Conservation (phyloP, 1,140 invertebrate species). For the Cydia pomonella region DNA sequence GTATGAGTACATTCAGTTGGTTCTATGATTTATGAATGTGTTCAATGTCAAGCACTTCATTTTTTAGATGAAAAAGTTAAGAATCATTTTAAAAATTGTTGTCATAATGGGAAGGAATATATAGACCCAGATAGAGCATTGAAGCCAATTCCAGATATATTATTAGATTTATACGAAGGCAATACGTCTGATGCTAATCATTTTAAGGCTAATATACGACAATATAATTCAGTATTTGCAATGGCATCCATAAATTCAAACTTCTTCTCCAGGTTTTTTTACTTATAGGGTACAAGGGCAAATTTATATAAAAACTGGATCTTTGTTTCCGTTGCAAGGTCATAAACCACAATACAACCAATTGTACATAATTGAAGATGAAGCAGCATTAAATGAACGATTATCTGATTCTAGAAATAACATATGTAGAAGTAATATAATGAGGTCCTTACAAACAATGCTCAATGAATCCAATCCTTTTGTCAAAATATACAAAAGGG, state of each 20-base stretch:
- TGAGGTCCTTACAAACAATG: slow-evolving; percentile 46
- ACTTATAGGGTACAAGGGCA: slow-evolving; percentile 48
- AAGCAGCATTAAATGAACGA: slow-evolving; percentile 45
- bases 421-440: slow-evolving; percentile 38
- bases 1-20: no score
- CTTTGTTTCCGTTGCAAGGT: slow-evolving; percentile 40
- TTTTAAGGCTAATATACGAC: slow-evolving; percentile 44
- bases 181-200: slow-evolving; percentile 47
- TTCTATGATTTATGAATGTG: no score
- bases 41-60: slow-evolving; percentile 42
- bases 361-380: slow-evolving; percentile 48
- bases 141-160: slow-evolving; percentile 45
- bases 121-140: slow-evolving; percentile 40
- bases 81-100: slow-evolving; percentile 46
- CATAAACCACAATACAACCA: slow-evolving; percentile 47
- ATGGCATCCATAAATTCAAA: slow-evolving; percentile 49
- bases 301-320: slow-evolving; percentile 45
- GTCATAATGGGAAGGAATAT: slow-evolving; percentile 48
- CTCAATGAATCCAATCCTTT: slow-evolving; percentile 46
- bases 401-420: slow-evolving; percentile 46
- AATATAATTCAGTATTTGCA: slow-evolving; percentile 46
- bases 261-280: slow-evolving; percentile 41
- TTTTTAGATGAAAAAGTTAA: slow-evolving; percentile 46
- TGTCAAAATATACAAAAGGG: slow-evolving; percentile 45
- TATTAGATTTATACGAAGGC: slow-evolving; percentile 49